A percentile compares a stretch with the other conserved stretches of the same genome.
phyloP scores from a whole-genome alignment of 1,140 invertebrate genomes.

The Magallana gigas region DNA sequence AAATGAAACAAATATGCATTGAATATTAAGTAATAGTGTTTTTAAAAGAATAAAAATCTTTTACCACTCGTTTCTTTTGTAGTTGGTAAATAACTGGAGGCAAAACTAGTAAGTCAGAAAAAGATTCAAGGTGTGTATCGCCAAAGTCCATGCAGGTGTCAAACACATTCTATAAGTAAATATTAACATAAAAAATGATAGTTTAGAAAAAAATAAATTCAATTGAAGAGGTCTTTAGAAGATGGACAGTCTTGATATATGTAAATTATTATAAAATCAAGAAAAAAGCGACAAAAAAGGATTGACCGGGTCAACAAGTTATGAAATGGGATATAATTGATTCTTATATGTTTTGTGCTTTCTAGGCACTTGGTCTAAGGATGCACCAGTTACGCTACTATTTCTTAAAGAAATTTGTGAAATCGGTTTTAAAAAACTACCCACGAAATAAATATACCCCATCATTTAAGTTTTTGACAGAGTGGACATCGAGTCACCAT shows the following conservation, averaged over 20 bases:
- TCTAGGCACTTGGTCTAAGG: background rate
- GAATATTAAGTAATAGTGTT: background rate
- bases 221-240: background rate
- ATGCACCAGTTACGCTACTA: too few relatives aligned
- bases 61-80: background rate
- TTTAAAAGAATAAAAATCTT: background rate
- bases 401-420: too few relatives aligned
- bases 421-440: too few relatives aligned
- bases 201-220: background rate
- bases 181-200: background rate
- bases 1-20: background rate
- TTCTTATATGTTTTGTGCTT: background rate
- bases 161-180: background rate
- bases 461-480: too few relatives aligned
- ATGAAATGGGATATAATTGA: background rate
- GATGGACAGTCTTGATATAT: background rate
- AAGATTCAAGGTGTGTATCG: background rate
- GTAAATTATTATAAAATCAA: background rate
- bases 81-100: background rate
- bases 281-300: background rate
- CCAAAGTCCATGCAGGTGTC: background rate
- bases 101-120: background rate
- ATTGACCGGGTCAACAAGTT: background rate
- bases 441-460: too few relatives aligned
- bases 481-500: too few relatives aligned